Base-by-base conservation (phyloP, 2,888 invertebrate species). In the Incurvaria masculella region DNA sequence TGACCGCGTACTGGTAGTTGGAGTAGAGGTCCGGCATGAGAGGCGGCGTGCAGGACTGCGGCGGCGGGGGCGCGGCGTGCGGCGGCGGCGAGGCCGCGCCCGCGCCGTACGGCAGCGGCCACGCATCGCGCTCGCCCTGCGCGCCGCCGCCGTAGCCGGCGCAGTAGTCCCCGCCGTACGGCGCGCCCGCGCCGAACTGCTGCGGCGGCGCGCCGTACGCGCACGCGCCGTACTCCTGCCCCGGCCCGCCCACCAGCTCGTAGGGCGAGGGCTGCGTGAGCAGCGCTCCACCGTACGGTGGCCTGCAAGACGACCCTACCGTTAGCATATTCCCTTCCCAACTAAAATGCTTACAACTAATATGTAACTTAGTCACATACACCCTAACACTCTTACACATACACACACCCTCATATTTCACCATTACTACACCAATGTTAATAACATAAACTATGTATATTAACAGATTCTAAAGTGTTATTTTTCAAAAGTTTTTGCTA, bases 171-270 rank as follows among this genome's bases (percentile, higher is more conserved):
- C 80, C 72, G 48, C 81, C 69, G 56, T 73, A 74, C 3, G 33
- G 33, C 14, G 33, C 11, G 14, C 14, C 14, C 33, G 8, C 3
- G 21, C 72, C 65, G 47, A 88, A 80, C 68, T 89, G 85, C 71
- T 86, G 81, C 3, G 88, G 85, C 61, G 39, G 89, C 89, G 65
- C 89, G 85, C 74, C 92, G 92, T 52, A 97, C 87, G 56, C 97
- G 75, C 18, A 97, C 88, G 58, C 97, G 68, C 56, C 97, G 79
- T 76, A 76, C 49, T 76, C 56, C 89, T 81, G 72, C 86, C 90
- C 53, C 93, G 0, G 94, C 94, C 94, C 64, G 1, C 66, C 69
- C 55, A 74, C 53, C 56, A 75, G 14, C 67, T 65, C 42, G 65
- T 51, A 43, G 69, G 60, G 60, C 26, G 68, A 69, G 56, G 71